phyloP scores from a whole-genome alignment of 2,113 vertebrate species.

The Notechis scutatus region DNA sequence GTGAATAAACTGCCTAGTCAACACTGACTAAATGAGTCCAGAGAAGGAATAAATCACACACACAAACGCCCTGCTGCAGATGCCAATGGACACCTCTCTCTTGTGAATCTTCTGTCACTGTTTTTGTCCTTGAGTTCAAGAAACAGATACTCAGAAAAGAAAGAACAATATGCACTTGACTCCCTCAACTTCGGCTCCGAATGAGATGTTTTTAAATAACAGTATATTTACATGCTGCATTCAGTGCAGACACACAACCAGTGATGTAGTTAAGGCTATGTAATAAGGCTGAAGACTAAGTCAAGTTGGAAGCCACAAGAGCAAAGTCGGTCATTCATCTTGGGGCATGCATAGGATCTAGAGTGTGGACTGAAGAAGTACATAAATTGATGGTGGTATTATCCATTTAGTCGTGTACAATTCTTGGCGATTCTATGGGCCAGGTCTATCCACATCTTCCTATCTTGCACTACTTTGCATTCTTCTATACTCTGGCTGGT shows the following conservation, averaged over 20 bases:
- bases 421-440: neutral
- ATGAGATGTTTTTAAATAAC: neutral
- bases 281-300: neutral
- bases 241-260: neutral
- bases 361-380: neutral
- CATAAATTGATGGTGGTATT: neutral
- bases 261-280: neutral
- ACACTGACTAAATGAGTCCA: neutral
- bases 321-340: neutral
- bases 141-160: neutral
- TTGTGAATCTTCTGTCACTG: neutral
- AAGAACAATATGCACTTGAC: neutral
- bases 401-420: neutral
- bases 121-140: neutral
- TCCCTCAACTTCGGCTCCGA: neutral
- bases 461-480: neutral
- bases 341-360: neutral
- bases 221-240: neutral
- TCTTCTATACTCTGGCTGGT: neutral
- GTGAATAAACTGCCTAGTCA: neutral
- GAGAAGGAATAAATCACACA: neutral
- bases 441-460: neutral
- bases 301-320: neutral
- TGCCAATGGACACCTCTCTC: neutral
- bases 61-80: neutral